Evolutionary conservation across 2,113 vertebrate species (phyloP).

Genomic region (Antigone vipio): DNA sequence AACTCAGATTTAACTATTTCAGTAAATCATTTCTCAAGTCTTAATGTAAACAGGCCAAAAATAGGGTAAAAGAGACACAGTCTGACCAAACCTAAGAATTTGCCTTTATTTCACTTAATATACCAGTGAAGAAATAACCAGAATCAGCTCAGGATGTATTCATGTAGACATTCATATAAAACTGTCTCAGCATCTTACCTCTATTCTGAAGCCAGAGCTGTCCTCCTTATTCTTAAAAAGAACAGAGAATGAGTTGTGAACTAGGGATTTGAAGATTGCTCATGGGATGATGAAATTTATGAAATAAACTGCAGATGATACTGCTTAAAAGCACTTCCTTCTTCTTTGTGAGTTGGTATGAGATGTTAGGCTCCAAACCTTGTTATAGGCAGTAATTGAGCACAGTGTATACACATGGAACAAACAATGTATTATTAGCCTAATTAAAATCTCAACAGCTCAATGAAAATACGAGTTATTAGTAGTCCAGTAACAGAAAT

Average conservation of each 20-base stretch:
- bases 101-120: neutral
- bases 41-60: neutral
- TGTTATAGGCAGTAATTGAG: neutral
- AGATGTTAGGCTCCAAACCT: neutral
- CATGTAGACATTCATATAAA: neutral
- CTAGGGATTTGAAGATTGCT: neutral
- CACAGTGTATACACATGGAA: neutral
- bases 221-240: neutral
- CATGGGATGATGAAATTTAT: neutral
- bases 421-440: neutral
- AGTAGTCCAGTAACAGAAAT: neutral
- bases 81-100: neutral
- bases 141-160: neutral
- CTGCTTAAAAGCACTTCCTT: neutral
- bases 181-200: neutral
- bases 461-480: neutral
- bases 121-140: accelerated
- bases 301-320: neutral
- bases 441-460: neutral
- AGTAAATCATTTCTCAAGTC: neutral
- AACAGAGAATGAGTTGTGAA: neutral
- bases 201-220: neutral
- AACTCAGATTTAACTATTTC: neutral
- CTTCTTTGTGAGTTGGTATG: neutral
- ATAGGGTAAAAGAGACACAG: neutral